Evolutionary conservation across 2,113 vertebrate species (phyloP).

Genomic region (Strix uralensis): DNA sequence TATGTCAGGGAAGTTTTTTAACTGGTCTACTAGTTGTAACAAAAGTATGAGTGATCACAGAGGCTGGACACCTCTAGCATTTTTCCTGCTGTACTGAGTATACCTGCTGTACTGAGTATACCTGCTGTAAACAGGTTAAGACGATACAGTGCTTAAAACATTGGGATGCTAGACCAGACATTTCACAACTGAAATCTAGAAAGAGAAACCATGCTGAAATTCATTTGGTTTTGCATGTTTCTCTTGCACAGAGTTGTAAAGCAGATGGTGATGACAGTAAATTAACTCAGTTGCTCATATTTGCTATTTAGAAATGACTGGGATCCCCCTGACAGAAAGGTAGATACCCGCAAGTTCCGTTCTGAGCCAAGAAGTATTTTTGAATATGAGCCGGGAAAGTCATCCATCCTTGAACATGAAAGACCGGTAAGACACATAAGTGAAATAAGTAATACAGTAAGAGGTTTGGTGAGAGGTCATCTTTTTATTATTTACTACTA

Average conservation of each 20-base stretch:
- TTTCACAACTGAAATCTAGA: neutral
- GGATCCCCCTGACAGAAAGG: conserved; percentile 96
- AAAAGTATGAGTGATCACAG: neutral
- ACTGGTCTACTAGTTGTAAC: neutral
- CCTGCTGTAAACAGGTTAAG: neutral
- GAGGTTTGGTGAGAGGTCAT: neutral
- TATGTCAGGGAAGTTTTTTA: neutral
- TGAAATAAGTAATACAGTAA: neutral
- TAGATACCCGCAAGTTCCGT: conserved; percentile 94
- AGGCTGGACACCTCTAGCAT: neutral
- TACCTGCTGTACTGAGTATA: neutral
- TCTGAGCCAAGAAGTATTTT: conserved; percentile 98
- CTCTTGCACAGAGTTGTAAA: neutral
- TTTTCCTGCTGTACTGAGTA: neutral
- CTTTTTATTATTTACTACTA: neutral
- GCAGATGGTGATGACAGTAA: neutral
- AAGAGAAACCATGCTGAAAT: neutral
- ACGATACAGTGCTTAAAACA: neutral
- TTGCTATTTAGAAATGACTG: conserved; percentile 86
- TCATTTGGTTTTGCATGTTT: neutral
- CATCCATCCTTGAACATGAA: conserved; percentile 94
- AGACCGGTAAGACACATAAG: conserved; percentile 84
- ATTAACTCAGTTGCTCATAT: neutral
- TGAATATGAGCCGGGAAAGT: conserved; percentile 97
- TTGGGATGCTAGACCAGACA: neutral